A percentile compares a stretch with the other conserved stretches of the same genome.
Evolutionary conservation across 2,113 vertebrate genomes (phyloP).

Genomic region (Oreochromis niloticus): DNA sequence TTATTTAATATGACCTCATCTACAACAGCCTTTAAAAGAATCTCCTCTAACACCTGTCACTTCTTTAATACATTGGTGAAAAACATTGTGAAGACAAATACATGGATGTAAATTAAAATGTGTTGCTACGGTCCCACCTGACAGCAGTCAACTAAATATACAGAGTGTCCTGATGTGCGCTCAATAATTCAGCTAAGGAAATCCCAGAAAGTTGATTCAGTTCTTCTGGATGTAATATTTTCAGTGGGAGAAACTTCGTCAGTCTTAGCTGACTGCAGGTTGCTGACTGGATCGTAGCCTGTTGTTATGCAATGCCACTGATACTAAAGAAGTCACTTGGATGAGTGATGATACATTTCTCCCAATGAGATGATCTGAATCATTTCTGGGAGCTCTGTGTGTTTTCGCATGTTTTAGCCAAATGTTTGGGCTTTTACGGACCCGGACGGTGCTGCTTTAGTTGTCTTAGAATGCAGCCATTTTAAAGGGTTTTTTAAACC

Average conservation of each 20-base stretch:
- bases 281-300: not conserved
- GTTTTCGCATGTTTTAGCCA: not conserved
- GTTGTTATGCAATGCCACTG: not conserved
- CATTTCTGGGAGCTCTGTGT: not conserved
- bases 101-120: not conserved
- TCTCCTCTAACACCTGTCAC: no score
- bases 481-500: not conserved
- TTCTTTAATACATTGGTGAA: not conserved
- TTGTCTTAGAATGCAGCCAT: not conserved
- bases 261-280: not conserved
- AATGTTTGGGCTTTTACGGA: accelerated
- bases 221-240: not conserved
- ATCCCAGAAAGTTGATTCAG: not conserved
- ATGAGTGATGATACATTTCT: not conserved
- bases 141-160: not conserved
- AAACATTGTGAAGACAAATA: not conserved
- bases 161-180: not conserved
- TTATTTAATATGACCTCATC: not conserved
- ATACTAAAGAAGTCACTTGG: not conserved
- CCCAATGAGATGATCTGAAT: not conserved
- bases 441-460: not conserved
- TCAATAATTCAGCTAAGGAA: not conserved
- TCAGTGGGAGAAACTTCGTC: not conserved
- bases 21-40: not conserved
- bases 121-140: not conserved